These are phyloP conservation scores for Myrmecobius fasciatus DNA, from an alignment of 2,113 vertebrate genomes.

Conservation along the genomic window DNA sequence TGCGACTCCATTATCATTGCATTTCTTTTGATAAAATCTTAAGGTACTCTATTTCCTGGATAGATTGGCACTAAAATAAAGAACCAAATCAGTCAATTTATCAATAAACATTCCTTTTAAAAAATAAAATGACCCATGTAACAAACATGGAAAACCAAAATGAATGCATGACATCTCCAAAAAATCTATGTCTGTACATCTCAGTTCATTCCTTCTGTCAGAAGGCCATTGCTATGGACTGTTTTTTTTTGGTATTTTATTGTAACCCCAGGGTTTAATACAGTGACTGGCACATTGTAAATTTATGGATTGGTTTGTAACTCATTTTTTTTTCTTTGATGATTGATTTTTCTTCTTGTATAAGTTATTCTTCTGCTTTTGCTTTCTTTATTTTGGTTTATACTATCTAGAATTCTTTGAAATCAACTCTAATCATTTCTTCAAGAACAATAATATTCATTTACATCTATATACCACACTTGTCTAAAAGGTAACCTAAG, in stretches of 20 bases:
- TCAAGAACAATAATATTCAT: not conserved
- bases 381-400: not conserved
- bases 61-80: not conserved
- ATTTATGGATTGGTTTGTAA: not conserved
- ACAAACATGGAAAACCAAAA: not conserved
- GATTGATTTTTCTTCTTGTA: not conserved
- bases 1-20: not conserved
- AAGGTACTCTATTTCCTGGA: not conserved
- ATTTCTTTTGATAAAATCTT: not conserved
- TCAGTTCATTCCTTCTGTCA: not conserved
- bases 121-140: not conserved
- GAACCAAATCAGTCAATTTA: too few relatives aligned
- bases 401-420: not conserved
- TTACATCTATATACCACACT: not conserved
- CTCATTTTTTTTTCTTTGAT: not conserved
- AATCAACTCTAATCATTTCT: not conserved
- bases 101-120: too few relatives aligned
- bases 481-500: not conserved
- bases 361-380: not conserved
- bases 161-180: not conserved
- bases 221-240: not conserved
- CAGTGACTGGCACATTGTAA: not conserved
- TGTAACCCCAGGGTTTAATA: not conserved
- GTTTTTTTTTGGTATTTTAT: not conserved
- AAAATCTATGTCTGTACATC: not conserved